Evolutionary conservation across 2,797 vertebrate species (phyloP).

Genomic region (Lithobates sylvaticus): DNA sequence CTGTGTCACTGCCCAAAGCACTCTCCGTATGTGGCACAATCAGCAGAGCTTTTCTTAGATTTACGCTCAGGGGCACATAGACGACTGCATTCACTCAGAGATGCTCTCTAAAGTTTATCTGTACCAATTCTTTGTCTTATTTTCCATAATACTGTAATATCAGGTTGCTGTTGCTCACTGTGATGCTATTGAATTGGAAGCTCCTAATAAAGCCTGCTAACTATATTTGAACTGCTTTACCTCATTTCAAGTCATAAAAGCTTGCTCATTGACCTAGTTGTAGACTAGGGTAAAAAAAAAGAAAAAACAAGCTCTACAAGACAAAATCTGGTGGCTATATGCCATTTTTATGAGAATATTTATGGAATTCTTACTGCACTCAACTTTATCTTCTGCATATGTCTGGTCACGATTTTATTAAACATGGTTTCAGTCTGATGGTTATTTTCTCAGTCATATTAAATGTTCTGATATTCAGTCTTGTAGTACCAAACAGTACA

Average conservation of each 20-base stretch:
- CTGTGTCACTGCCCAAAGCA: constrained; percentile 69
- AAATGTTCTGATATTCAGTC: neutral
- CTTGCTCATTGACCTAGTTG: neutral
- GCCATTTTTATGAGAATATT: too few relatives aligned
- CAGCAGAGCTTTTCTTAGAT: constrained; percentile 70
- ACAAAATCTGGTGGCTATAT: neutral
- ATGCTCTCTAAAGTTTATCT: constrained; percentile 44
- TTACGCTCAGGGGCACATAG: constrained; percentile 67
- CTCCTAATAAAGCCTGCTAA: neutral
- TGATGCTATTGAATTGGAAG: neutral
- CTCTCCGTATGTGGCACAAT: constrained; percentile 67
- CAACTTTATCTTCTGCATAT: neutral
- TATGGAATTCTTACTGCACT: neutral
- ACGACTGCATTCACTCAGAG: constrained; percentile 68
- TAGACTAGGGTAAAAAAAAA: neutral
- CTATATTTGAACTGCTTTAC: neutral
- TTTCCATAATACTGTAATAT: neutral
- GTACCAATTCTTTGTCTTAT: constrained; percentile 26
- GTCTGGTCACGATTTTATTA: neutral
- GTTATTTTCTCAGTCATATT: neutral
- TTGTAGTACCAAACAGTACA: neutral
- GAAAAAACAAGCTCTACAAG: too few relatives aligned
- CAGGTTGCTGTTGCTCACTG: constrained; percentile 2
- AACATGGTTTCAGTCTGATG: neutral
- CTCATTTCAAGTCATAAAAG: neutral